Evolutionary conservation across 2,113 vertebrate species (phyloP).

Genomic region (Notothenia coriiceps): DNA sequence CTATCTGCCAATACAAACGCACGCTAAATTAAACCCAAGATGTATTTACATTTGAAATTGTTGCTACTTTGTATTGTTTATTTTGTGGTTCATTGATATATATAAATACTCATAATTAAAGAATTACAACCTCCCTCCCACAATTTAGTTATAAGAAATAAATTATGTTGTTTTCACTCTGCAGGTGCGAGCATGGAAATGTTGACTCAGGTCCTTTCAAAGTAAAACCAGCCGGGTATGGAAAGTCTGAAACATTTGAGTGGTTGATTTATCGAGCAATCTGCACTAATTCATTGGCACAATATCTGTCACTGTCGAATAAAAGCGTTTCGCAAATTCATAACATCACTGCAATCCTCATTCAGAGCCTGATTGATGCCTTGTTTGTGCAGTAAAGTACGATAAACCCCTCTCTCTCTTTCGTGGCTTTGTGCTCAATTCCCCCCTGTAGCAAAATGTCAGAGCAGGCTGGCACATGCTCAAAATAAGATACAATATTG

Average conservation of each 20-base stretch:
- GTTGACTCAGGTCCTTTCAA: conserved; percentile 9
- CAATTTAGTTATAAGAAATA: not conserved
- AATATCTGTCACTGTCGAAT: conserved; percentile 34
- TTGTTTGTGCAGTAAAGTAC: conserved; percentile 58
- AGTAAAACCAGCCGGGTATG: not conserved
- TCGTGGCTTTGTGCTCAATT: conserved; percentile 40
- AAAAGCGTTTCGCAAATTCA: conserved; percentile 20
- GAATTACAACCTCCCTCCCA: not conserved
- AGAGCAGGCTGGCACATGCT: conserved; percentile 60
- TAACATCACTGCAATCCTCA: conserved; percentile 19
- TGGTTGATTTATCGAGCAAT: not conserved
- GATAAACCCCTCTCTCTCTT: conserved; percentile 26
- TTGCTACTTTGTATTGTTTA: not conserved
- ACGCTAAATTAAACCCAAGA: not conserved
- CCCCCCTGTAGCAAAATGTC: conserved; percentile 54
- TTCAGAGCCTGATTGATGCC: conserved; percentile 49
- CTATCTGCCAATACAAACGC: not conserved
- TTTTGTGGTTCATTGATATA: not conserved
- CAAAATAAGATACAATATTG: conserved; percentile 60
- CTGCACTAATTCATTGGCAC: conserved; percentile 14
- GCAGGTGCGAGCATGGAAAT: conserved; percentile 34
- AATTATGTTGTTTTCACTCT: conserved; percentile 1
- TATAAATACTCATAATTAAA: not conserved
- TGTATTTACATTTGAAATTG: not conserved
- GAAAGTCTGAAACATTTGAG: conserved; percentile 12